Base-by-base conservation (phyloP, 2,113 vertebrate genomes). In the Hemiprocne comata region DNA sequence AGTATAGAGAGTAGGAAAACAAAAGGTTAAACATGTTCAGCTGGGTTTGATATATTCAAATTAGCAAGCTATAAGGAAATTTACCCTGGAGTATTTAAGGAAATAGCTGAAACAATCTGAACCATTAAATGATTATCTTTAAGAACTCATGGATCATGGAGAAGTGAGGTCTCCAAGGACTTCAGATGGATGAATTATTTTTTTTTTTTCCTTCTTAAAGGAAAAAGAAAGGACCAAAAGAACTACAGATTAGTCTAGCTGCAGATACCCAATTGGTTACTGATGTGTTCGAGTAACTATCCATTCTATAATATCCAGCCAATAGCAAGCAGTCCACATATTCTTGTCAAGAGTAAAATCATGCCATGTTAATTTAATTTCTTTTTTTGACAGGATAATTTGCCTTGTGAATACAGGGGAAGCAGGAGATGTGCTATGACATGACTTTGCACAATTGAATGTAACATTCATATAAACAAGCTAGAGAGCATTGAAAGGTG, bases 81-180 rank as follows among this genome's bases (percentile, higher is more conserved):
- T 89, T 53, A 89, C 94, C 77, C 91, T 57, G 66, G 93, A 94
- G 89, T 91, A 85, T 79, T 91, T 55, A 82, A 79, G 89, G 84
- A 95, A 96, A 94, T 91, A 82, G 60, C 94, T 94, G 69, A 85
- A 94, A 20, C 58, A 87, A 78, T 79, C 77, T 92, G 89, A 96
- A 61, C 48, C 62, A 87, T 94, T 94, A 75, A 79, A 57, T 78
- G 6, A 57, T 91, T 91, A 79, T 87, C 93, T 89, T 60, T 72
- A 78, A 90, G 69, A 53, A 74, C 69, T 64, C 55, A 24, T 9
- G 60, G 85, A 93, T 92, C 94, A 86, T 2, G 6, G 84, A 89
- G 55, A 89, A 92, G 91, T 38, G 83, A 89, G 57, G 60, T 46
- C 93, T 84, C 89, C 54, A 69, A 94, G 84, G 89, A 67, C 73